Conservation (phyloP, 2,888 invertebrate species). For the Drosophila austrosaltans region DNA sequence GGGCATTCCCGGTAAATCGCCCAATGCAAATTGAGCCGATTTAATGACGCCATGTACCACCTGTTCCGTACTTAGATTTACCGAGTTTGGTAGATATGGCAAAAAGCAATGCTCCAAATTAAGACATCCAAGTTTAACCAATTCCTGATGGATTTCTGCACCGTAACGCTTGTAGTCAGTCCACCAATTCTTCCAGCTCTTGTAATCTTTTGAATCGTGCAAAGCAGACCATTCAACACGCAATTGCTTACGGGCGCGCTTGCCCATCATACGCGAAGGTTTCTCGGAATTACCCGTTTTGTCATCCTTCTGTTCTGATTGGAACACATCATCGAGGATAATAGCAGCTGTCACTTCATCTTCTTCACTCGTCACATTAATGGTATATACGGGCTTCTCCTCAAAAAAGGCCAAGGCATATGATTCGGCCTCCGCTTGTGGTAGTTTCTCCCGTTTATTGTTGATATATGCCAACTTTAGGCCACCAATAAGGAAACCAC, state of each 20-base stretch:
- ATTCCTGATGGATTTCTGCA: conserved; percentile 47
- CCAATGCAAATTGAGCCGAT: conserved; percentile 56
- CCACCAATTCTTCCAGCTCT: conserved; percentile 63
- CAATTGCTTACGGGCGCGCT: conserved; percentile 57
- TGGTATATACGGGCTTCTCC: conserved; percentile 57
- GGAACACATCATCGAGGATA: conserved; percentile 17
- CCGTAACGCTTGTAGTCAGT: conserved; percentile 60
- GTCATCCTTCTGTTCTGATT: conserved; percentile 40
- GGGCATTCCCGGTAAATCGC: conserved; percentile 63
- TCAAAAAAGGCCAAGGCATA: conserved; percentile 66
- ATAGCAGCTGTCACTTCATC: conserved; percentile 25
- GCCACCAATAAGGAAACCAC: conserved; percentile 62
- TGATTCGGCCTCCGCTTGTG: conserved; percentile 61
- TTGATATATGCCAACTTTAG: conserved; percentile 51
- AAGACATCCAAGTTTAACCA: conserved; percentile 43
- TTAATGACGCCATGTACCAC: conserved; percentile 58
- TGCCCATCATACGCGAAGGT: conserved; percentile 51
- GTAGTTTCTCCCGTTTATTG: conserved; percentile 39
- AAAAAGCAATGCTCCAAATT: conserved; percentile 62
- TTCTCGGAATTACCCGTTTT: conserved; percentile 44
- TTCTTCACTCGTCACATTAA: conserved; percentile 54
- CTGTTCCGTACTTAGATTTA: conserved; percentile 46
- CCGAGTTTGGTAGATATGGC: conserved; percentile 58
- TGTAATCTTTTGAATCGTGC: conserved; percentile 51
- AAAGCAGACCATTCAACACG: conserved; percentile 47